Evolutionary conservation across 1,140 invertebrate genomes (phyloP).

Genomic region (Drosophila cardini): DNA sequence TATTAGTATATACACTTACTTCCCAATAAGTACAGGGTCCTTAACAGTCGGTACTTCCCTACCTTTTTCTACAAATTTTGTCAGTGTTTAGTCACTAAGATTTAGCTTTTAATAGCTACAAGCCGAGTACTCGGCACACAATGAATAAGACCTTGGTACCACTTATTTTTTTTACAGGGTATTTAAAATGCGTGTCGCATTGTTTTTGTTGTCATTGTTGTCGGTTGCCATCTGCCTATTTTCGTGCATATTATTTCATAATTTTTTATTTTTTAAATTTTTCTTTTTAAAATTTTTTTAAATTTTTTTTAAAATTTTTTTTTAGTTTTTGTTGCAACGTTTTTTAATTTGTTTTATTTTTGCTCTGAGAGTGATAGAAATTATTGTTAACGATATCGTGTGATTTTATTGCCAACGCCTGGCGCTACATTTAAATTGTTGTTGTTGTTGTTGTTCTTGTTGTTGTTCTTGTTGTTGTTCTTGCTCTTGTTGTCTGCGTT

Average conservation of each 20-base stretch:
- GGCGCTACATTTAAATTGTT: conserved; percentile 45
- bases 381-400: conserved; percentile 77
- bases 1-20: too few species aligned
- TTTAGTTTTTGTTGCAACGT: conserved; percentile 48
- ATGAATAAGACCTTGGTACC: too few species aligned
- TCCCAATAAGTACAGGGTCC: too few species aligned
- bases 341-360: conserved; percentile 81
- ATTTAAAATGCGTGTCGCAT: conserved; percentile 25
- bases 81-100: too few species aligned
- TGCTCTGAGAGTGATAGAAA: conserved; percentile 76
- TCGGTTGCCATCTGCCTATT: conserved; percentile 65
- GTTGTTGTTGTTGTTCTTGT: conserved; percentile 9
- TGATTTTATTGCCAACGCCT: conserved; percentile 55
- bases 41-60: too few species aligned
- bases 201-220: conserved; percentile 27
- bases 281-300: too few species aligned
- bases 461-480: background rate
- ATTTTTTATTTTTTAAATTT: conserved; percentile 35
- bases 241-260: conserved; percentile 75
- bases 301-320: too few species aligned
- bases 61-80: too few species aligned
- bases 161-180: too few species aligned
- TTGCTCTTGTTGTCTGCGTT: conserved; percentile 18
- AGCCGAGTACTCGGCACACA: too few species aligned
- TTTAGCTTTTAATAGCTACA: too few species aligned